Evolutionary conservation across 30 jellyfish, hydroid and myxozoan genomes (phyloP), one percentile per base, ranked within the genome.

Genomic region (Pseudorhiza aurosa): DNA sequence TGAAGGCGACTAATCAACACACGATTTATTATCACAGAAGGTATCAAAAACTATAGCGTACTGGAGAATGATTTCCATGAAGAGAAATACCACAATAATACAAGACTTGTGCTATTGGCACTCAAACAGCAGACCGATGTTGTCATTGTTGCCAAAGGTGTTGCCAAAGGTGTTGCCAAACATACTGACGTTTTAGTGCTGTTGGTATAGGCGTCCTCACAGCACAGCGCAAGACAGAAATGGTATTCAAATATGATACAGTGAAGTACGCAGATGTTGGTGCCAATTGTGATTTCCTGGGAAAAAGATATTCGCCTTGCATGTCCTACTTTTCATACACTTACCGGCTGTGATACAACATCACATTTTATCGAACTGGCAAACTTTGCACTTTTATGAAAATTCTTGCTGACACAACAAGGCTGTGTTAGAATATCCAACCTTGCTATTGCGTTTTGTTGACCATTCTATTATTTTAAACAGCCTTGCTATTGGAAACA

Each of bases 201-300:
- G 27, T 6, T 77, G 81, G 49, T 47, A 11, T 64, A 75, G 83
- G 75, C 76, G 44, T 60, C 67, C 59, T 58, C 50, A 35, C 50
- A 47, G 30, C 39, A 43, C 46, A 47, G 43, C 42, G 62, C 68
- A 0, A 25, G 47, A 67, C 57, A 81, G 59, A 81, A 68, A 42
- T 81, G 93, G 93, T 81, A 44, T 44, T 81, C 63, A 81, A 81
- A 58, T 81, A 81, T 46, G 93, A 49, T 30, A 45, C 35, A 9
- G 57, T 46, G 51, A 83, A 83, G 58, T 83, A 83, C 37, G 88
- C 95, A 8, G 95, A 83, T 53, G 42, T 83, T 47, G 75, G 69
- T 33, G 83, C 62, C 18, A 70, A 53, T 53, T 68, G 82, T 28
- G 68, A 58, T 26, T 55, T 83, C 45, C 77, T 68, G 1, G 95